Evolutionary conservation across 2,113 vertebrate genomes (phyloP).

Genomic region (Machaerirhynchus nigripectus): DNA sequence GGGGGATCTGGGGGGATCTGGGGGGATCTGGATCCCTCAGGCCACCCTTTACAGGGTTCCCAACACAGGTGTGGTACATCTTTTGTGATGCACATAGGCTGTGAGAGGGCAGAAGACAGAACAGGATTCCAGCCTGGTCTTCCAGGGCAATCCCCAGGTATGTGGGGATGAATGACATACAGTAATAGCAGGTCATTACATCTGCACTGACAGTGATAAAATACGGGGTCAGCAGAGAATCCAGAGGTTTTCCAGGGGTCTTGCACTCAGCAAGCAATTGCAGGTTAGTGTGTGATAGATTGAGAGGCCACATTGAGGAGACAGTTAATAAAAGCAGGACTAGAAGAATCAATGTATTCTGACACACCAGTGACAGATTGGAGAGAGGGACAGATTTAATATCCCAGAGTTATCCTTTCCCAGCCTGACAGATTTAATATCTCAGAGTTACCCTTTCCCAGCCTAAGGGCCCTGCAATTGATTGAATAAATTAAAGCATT

Average conservation of each 20-base stretch:
- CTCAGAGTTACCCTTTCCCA: conserved; percentile 64
- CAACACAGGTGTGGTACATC: background rate
- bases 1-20: background rate
- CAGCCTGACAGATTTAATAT: conserved; percentile 78
- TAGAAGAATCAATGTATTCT: conserved; percentile 61
- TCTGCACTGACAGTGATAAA: background rate
- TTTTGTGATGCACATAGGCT: background rate
- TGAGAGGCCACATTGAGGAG: conserved; percentile 30
- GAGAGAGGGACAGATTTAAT: conserved; percentile 73
- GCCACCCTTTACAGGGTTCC: background rate
- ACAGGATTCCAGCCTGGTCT: background rate
- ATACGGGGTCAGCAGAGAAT: background rate
- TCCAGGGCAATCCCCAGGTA: background rate
- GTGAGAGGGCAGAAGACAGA: background rate
- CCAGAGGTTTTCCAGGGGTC: conserved; percentile 8
- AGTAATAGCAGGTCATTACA: background rate
- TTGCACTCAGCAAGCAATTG: background rate
- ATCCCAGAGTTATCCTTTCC: conserved; percentile 67
- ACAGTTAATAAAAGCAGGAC: conserved; percentile 68
- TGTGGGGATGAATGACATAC: background rate
- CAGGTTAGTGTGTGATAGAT: conserved; percentile 45
- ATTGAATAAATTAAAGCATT: conserved; percentile 73
- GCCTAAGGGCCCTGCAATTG: conserved; percentile 69
- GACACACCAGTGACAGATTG: conserved; percentile 73
- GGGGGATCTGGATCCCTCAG: background rate